Conservation (phyloP, 2,113 vertebrate species). For the Eubucco bourcierii region DNA sequence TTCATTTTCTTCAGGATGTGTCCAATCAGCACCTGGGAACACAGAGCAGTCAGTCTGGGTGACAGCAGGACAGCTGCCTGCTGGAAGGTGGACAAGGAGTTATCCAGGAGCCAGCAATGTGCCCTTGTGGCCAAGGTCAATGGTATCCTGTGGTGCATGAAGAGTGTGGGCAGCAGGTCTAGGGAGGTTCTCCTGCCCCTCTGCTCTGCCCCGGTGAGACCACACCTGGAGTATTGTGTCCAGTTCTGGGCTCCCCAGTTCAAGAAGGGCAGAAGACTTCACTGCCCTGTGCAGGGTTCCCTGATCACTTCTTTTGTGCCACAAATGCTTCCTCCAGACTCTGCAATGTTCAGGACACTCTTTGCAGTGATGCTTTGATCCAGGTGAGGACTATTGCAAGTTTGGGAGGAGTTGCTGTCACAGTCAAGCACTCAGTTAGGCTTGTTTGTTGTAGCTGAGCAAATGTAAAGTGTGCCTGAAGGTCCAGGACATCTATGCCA, state of each 20-base stretch:
- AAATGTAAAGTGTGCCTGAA: not conserved
- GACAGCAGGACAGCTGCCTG: not conserved
- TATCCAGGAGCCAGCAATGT: too few relatives aligned
- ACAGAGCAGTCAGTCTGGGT: not conserved
- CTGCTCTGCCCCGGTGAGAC: too few relatives aligned
- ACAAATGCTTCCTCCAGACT: not conserved
- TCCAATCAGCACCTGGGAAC: conserved; percentile 90
- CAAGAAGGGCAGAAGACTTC: not conserved
- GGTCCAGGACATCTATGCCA: not conserved
- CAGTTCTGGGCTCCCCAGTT: too few relatives aligned
- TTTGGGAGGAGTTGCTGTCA: not conserved
- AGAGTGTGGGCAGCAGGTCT: too few relatives aligned
- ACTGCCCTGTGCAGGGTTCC: not conserved
- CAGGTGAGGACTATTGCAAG: not conserved
- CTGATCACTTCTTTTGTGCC: not conserved
- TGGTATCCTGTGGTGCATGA: too few relatives aligned
- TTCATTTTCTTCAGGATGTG: conserved; percentile 97
- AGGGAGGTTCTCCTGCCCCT: too few relatives aligned
- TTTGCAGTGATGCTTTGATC: not conserved
- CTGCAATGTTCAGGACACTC: not conserved
- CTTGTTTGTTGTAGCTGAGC: not conserved
- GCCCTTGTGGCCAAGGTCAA: too few relatives aligned
- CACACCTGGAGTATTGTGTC: too few relatives aligned
- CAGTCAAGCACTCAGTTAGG: not conserved
- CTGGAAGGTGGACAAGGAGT: not conserved